Conservation (phyloP, 2,113 vertebrate species). For the Odontophorus gujanensis region DNA sequence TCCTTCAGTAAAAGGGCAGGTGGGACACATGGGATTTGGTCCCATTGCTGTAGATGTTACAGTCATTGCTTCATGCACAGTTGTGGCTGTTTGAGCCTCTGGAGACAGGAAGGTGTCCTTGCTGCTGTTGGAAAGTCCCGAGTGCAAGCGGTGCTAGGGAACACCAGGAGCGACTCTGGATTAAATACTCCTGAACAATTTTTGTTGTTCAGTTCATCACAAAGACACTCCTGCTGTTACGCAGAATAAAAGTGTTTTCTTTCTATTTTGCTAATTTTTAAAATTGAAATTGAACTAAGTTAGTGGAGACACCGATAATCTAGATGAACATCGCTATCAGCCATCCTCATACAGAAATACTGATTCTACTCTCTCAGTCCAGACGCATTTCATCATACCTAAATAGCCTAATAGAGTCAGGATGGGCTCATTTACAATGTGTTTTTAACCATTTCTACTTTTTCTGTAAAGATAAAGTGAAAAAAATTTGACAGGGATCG, state of each 20-base stretch:
- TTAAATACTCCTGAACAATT: background rate
- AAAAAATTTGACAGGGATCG: background rate
- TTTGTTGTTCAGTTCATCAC: background rate
- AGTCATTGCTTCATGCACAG: background rate
- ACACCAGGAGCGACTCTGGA: background rate
- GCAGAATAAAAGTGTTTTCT: background rate
- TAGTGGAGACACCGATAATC: background rate
- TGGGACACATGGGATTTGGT: background rate
- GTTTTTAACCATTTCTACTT: background rate
- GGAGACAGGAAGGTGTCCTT: slow-evolving; percentile 16
- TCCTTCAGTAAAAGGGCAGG: background rate
- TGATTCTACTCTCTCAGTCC: background rate
- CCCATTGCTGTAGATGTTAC: background rate
- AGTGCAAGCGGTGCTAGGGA: background rate
- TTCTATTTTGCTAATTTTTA: background rate
- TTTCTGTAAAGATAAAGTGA: background rate
- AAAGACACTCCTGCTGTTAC: background rate
- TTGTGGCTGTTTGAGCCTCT: background rate
- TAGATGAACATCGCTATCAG: background rate
- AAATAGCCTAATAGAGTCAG: background rate
- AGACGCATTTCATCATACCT: background rate
- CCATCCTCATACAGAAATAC: background rate
- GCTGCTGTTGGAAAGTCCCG: background rate
- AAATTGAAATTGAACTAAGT: background rate
- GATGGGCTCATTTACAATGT: background rate